Evolutionary conservation across 2,113 vertebrate genomes (phyloP).

Genomic region (Protobothrops flavoviridis): DNA sequence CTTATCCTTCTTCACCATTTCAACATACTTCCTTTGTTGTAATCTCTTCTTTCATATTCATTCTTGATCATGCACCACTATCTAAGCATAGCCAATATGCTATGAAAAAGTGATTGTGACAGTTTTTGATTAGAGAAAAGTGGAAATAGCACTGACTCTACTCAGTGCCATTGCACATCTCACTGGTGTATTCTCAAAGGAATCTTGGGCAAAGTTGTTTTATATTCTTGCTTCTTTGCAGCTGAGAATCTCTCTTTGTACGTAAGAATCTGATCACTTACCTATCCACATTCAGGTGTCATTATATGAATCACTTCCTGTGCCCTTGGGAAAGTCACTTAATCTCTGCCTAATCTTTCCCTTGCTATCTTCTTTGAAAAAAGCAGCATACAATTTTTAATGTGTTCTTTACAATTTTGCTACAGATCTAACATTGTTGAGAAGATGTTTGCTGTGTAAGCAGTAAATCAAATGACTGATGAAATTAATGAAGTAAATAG

Average conservation of each 20-base stretch:
- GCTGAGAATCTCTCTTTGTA: not conserved
- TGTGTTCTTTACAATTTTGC: not conserved
- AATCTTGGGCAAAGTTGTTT: not conserved
- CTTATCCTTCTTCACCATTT: not conserved
- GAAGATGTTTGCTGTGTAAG: not conserved
- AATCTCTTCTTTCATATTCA: not conserved
- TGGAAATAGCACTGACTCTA: not conserved
- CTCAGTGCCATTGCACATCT: not conserved
- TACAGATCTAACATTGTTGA: not conserved
- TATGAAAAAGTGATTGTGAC: not conserved
- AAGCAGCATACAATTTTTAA: not conserved
- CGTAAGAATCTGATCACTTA: not conserved
- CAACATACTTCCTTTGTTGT: not conserved
- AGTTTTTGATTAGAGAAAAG: not conserved
- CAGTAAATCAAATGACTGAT: not conserved
- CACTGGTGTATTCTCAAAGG: not conserved
- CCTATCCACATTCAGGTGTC: not conserved
- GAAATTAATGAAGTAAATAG: not conserved
- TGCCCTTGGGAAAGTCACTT: not conserved
- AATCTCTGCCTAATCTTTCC: not conserved
- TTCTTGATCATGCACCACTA: not conserved
- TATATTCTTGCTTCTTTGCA: not conserved
- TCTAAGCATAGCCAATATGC: not conserved
- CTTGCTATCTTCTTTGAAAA: not conserved
- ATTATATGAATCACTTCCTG: not conserved